A percentile compares a stretch with the other conserved stretches of the same genome.
Conservation (phyloP, 2,113 vertebrate species). For the Aegotheles bennettii region DNA sequence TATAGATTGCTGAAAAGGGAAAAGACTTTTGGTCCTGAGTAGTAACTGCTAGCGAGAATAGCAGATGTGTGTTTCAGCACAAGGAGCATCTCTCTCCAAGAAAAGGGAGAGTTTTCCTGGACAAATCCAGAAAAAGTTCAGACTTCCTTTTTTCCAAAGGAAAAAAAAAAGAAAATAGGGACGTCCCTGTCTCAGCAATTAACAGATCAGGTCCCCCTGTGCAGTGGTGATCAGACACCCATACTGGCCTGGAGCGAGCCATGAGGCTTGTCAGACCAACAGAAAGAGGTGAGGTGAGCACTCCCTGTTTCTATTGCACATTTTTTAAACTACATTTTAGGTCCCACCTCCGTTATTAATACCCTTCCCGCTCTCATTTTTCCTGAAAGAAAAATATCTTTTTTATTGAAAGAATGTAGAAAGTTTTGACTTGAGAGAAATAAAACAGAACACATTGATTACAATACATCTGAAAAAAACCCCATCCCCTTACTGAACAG, state of each 20-base stretch:
- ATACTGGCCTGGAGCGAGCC: neutral
- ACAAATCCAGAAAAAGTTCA: neutral
- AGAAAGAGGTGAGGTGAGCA: neutral
- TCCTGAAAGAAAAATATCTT: neutral
- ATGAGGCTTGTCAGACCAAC: fast-evolving
- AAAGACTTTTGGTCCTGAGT: slow-evolving; percentile 20
- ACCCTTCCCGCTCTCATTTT: neutral
- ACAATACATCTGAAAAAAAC: neutral
- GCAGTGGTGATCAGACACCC: neutral
- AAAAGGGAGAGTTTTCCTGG: slow-evolving; percentile 40
- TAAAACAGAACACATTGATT: neutral
- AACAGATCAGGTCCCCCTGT: neutral
- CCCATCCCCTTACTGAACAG: neutral
- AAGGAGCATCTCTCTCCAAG: slow-evolving; percentile 15
- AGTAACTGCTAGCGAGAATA: slow-evolving; percentile 2
- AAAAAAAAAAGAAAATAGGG: neutral
- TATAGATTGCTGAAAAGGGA: slow-evolving; percentile 28
- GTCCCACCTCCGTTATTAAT: neutral
- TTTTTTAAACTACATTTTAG: neutral
- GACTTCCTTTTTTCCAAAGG: neutral
- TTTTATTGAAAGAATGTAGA: neutral
- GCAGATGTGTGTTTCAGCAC: neutral
- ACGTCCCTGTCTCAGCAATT: neutral
- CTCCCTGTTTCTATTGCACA: neutral
- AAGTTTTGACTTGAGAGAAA: neutral